Conservation (phyloP, 1,140 invertebrate species). For the Mamestra configurata region DNA sequence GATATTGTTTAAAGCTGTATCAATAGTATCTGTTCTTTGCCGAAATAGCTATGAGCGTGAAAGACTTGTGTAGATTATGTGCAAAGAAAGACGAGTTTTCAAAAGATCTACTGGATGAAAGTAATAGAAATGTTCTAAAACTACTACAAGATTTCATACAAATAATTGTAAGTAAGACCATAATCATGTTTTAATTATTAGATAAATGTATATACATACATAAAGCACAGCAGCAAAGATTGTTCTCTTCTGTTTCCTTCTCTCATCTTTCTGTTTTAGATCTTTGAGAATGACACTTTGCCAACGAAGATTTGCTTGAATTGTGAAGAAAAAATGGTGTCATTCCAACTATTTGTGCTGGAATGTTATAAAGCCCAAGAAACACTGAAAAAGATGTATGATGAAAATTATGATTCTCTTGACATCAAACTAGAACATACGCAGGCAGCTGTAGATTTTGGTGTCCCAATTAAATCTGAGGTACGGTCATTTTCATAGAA, state of each 20-base stretch:
- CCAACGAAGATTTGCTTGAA: slow-evolving; percentile 81
- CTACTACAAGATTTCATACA: slow-evolving; percentile 79
- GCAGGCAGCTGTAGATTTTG: slow-evolving; percentile 53
- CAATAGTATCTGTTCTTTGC: not conserved
- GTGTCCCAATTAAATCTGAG: slow-evolving; percentile 75
- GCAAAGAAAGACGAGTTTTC: slow-evolving; percentile 77
- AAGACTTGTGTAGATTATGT: slow-evolving; percentile 84
- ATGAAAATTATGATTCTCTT: slow-evolving; percentile 60
- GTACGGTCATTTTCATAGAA: slow-evolving; percentile 54
- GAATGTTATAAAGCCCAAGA: slow-evolving; percentile 82
- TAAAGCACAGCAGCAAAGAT: no score
- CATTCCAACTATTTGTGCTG: slow-evolving; percentile 81
- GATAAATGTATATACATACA: not conserved
- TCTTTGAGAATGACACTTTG: slow-evolving; percentile 74
- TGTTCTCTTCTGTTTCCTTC: no score
- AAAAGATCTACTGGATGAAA: slow-evolving; percentile 80
- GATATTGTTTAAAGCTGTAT: not conserved
- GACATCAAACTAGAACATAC: slow-evolving; percentile 69
- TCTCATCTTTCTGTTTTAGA: slow-evolving; percentile 54
- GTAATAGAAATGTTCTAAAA: slow-evolving; percentile 78
- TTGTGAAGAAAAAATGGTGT: slow-evolving; percentile 82
- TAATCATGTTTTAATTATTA: not conserved
- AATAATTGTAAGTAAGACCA: slow-evolving; percentile 73
- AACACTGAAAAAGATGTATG: slow-evolving; percentile 70
- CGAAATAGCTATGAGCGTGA: slow-evolving; percentile 71